A percentile compares a stretch with the other conserved stretches of the same genome.
phyloP scores from a whole-genome alignment of 2,113 vertebrate genomes.

The Pantherophis guttatus region DNA sequence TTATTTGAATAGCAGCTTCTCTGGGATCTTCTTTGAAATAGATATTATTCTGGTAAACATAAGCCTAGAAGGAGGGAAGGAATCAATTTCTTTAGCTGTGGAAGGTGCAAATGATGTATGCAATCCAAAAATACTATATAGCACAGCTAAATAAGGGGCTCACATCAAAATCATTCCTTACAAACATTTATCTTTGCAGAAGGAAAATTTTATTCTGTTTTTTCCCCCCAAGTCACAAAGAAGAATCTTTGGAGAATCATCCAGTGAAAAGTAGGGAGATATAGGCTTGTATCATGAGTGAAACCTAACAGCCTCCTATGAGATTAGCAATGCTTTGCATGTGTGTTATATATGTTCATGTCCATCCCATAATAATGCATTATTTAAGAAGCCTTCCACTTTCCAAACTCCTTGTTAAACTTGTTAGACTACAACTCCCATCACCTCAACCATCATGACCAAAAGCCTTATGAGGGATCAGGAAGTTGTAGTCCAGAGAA shows the following conservation, averaged over 20 bases:
- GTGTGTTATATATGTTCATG: not conserved
- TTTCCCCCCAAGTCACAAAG: not conserved
- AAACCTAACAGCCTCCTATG: not conserved
- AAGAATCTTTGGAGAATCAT: not conserved
- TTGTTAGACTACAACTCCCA: not conserved
- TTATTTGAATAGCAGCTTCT: conserved; percentile 77
- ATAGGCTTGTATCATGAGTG: not conserved
- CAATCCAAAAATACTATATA: not conserved
- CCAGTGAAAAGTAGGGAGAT: not conserved
- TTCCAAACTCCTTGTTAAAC: not conserved
- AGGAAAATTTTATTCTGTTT: not conserved
- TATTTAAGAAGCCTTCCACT: not conserved
- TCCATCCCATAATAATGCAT: not conserved
- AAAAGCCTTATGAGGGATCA: not conserved
- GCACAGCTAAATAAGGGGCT: conserved; percentile 25
- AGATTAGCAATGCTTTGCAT: not conserved
- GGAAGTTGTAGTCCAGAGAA: not conserved
- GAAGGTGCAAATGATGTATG: conserved; percentile 15
- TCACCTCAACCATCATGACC: not conserved
- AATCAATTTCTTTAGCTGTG: conserved; percentile 11
- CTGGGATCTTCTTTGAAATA: conserved; percentile 78
- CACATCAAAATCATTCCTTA: not conserved
- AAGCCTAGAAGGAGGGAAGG: conserved; percentile 73
- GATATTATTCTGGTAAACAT: conserved; percentile 86
- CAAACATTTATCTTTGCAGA: not conserved